Evolutionary conservation across 2,888 invertebrate genomes (phyloP).

Genomic region (Tetheella fluctuosa): DNA sequence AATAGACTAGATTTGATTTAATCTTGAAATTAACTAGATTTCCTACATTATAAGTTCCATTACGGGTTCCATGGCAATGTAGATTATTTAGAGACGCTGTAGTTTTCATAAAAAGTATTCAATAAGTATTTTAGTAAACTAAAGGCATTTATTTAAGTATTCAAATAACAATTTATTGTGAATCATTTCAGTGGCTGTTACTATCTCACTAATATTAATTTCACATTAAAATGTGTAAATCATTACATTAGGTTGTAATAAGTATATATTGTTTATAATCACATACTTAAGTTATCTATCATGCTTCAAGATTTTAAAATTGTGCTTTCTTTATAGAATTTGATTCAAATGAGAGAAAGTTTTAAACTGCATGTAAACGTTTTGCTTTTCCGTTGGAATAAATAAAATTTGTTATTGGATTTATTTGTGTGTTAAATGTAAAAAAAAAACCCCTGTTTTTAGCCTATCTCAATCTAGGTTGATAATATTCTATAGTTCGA

Average conservation of each 20-base stretch:
- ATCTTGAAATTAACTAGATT: too few species aligned
- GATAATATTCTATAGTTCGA: too few species aligned
- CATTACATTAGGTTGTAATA: background rate
- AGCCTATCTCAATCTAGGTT: background rate
- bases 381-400: constrained; percentile 45
- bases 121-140: background rate
- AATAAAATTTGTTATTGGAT: constrained; percentile 43
- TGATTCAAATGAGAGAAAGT: background rate
- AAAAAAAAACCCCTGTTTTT: too few species aligned
- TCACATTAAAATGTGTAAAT: too few species aligned
- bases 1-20: background rate
- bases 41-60: too few species aligned
- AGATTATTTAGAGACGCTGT: background rate
- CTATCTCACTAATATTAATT: background rate
- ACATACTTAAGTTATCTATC: background rate
- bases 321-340: background rate
- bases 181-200: background rate
- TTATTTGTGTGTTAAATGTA: constrained; percentile 23
- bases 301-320: background rate
- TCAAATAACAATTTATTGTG: background rate
- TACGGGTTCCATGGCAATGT: background rate
- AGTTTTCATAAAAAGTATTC: background rate
- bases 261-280: background rate
- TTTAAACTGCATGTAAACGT: background rate
- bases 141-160: constrained; percentile 2